Evolutionary conservation across 2,797 vertebrate species (phyloP).

Genomic region (Halcyon smyrnensis): DNA sequence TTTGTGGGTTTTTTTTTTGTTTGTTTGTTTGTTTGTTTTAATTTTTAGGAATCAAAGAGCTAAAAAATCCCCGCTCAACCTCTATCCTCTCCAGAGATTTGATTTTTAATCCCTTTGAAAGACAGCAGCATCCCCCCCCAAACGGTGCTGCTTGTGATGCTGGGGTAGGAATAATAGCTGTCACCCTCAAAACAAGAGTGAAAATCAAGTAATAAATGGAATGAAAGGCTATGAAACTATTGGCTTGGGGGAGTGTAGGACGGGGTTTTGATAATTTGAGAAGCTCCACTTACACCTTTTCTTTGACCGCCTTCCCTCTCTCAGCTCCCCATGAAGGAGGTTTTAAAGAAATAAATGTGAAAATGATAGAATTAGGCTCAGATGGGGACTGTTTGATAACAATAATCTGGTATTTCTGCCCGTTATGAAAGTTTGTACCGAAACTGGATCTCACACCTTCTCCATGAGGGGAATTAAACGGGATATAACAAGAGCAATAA

Average conservation of each 20-base stretch:
- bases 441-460: background rate
- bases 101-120: background rate
- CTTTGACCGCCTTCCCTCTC: background rate
- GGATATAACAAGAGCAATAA: accelerated
- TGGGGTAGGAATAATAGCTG: background rate
- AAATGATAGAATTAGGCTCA: background rate
- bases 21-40: background rate
- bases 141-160: background rate
- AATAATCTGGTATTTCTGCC: background rate
- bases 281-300: background rate
- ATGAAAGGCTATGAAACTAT: background rate
- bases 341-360: background rate
- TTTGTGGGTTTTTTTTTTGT: too few relatives aligned
- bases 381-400: accelerated
- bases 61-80: background rate
- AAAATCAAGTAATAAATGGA: background rate
- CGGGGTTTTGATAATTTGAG: background rate
- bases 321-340: background rate
- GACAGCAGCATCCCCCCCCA: background rate
- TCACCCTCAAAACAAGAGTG: background rate
- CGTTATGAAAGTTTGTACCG: background rate
- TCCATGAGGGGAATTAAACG: background rate
- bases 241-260: background rate
- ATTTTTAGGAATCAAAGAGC: background rate
- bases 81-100: background rate